Conservation (phyloP, 2,113 vertebrate genomes). For the Cyphomyrus discorhynchus region DNA sequence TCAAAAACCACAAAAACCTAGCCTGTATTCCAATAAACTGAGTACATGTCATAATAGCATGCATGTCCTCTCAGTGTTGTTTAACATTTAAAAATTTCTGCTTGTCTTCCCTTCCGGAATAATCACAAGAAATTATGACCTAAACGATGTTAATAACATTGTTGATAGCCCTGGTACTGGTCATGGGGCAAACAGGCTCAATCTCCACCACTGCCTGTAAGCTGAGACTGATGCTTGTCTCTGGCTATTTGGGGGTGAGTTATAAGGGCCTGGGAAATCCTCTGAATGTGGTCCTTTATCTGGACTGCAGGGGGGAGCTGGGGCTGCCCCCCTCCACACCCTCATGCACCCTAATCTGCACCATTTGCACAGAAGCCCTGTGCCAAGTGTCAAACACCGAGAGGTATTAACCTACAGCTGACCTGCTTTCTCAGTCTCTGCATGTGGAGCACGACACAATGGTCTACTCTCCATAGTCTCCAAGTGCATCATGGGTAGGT, state of each 20-base stretch:
- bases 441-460: conserved; percentile 29
- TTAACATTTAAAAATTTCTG: not conserved
- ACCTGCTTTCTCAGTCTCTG: conserved; percentile 40
- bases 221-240: not conserved
- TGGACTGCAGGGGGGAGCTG: not conserved
- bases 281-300: not conserved
- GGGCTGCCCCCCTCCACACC: not conserved
- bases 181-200: not conserved
- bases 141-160: not conserved
- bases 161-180: not conserved
- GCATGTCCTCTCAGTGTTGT: not conserved
- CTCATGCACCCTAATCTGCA: not conserved
- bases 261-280: not conserved
- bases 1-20: not conserved
- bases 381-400: not conserved
- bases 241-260: not conserved
- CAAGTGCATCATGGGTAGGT: not conserved
- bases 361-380: conserved; percentile 3
- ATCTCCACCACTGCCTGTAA: not conserved
- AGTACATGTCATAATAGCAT: not conserved
- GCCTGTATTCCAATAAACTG: not conserved
- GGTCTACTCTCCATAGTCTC: not conserved
- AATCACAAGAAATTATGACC: not conserved
- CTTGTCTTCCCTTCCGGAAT: not conserved
- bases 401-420: conserved; percentile 47